Conservation (phyloP, 2,113 vertebrate species). For the Motacilla tschutschensis region DNA sequence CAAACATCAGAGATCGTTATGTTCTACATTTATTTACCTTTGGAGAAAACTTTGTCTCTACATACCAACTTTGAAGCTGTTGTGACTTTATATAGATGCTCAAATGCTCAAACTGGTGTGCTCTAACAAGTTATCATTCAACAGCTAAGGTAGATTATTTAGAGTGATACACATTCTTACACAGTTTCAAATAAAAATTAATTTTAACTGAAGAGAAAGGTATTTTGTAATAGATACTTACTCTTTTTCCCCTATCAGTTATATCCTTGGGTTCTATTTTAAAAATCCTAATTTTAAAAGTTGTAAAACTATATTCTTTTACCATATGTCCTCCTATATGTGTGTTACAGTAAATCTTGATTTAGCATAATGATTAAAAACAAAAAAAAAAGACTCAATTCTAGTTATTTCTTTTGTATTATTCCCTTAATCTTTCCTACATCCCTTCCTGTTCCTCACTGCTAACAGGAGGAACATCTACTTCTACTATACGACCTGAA, state of each 20-base stretch:
- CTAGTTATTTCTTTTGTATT: not conserved
- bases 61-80: not conserved
- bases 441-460: not conserved
- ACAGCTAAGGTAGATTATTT: not conserved
- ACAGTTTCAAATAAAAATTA: not conserved
- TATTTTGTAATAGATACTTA: not conserved
- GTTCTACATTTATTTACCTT: not conserved
- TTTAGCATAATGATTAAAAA: not conserved
- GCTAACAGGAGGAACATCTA: not conserved
- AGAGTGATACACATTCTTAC: not conserved
- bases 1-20: not conserved
- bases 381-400: not conserved
- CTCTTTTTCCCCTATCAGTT: accelerated
- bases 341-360: not conserved
- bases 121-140: not conserved
- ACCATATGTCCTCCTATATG: not conserved
- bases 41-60: not conserved
- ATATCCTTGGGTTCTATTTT: not conserved
- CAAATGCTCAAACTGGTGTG: not conserved
- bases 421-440: not conserved
- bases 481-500: not conserved
- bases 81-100: not conserved
- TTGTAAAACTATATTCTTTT: not conserved
- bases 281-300: not conserved
- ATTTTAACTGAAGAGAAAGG: not conserved